Percentiles rank a stretch among this genome's conserved stretches.
These are phyloP conservation scores for Odontomyia ornata DNA, from an alignment of 2,888 invertebrate genomes.

Conservation along the genomic window DNA sequence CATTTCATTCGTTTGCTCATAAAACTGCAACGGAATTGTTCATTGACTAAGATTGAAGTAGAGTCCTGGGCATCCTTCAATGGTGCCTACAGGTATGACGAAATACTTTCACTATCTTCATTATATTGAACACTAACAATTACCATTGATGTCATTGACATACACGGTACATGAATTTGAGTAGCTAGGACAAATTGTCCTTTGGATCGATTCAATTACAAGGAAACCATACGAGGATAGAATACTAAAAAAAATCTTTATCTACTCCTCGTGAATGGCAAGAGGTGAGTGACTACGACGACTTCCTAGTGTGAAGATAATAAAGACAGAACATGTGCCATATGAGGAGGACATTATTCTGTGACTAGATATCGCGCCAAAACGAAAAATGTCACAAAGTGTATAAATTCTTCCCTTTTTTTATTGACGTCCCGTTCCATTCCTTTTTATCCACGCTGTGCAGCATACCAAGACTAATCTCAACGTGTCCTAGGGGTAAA, in stretches of 20 bases:
- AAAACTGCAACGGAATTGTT: neutral
- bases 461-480: slow-evolving; percentile 39
- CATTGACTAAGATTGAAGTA: neutral
- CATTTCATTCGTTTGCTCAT: neutral
- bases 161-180: slow-evolving; percentile 16
- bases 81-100: neutral
- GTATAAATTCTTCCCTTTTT: slow-evolving; percentile 55
- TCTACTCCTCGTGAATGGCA: neutral
- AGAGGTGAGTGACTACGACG: neutral
- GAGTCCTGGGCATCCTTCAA: neutral
- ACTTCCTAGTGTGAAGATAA: slow-evolving; percentile 55
- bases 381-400: slow-evolving; percentile 54
- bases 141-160: slow-evolving; percentile 1
- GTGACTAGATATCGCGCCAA: slow-evolving; percentile 34
- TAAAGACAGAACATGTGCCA: slow-evolving; percentile 57
- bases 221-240: slow-evolving; percentile 25
- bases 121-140: slow-evolving; percentile 6
- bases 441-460: slow-evolving; percentile 7
- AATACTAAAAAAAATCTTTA: slow-evolving; percentile 36
- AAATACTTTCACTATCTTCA: neutral
- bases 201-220: slow-evolving; percentile 34
- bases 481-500: slow-evolving; percentile 47
- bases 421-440: slow-evolving; percentile 52
- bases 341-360: slow-evolving; percentile 55
- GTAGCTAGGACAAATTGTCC: slow-evolving; percentile 12